Evolutionary conservation across 2,113 vertebrate species (phyloP).

Genomic region (Heterotilapia buettikoferi): DNA sequence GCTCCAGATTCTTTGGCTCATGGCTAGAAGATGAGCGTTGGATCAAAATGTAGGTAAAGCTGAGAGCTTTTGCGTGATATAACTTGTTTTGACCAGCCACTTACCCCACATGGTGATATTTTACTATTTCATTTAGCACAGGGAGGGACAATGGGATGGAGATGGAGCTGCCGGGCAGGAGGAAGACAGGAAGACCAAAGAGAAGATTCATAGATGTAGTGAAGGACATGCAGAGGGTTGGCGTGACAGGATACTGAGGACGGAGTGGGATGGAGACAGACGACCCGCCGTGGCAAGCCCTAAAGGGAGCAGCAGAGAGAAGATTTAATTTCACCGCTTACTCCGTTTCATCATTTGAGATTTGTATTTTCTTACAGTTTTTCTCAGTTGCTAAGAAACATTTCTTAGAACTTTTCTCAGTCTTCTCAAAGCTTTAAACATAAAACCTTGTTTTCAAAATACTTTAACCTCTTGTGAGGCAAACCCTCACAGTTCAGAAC

Average conservation of each 20-base stretch:
- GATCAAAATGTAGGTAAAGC: neutral
- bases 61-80: neutral
- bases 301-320: neutral
- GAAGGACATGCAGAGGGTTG: neutral
- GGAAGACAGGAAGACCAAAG: neutral
- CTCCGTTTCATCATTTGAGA: neutral
- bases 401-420: neutral
- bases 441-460: neutral
- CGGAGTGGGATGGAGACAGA: neutral
- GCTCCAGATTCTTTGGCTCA: fast-evolving
- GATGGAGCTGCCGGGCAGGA: neutral
- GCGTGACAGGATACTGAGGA: neutral
- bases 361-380: neutral
- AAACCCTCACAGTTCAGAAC: neutral
- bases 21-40: neutral
- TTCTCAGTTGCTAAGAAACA: neutral
- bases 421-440: neutral
- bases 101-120: neutral
- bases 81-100: neutral
- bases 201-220: neutral
- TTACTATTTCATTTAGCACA: neutral
- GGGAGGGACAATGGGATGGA: neutral
- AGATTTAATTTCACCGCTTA: neutral
- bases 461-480: neutral
- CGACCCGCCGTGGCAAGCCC: neutral